phyloP scores from a whole-genome alignment of 2,888 invertebrate species.

The Cylloceria caligata region DNA sequence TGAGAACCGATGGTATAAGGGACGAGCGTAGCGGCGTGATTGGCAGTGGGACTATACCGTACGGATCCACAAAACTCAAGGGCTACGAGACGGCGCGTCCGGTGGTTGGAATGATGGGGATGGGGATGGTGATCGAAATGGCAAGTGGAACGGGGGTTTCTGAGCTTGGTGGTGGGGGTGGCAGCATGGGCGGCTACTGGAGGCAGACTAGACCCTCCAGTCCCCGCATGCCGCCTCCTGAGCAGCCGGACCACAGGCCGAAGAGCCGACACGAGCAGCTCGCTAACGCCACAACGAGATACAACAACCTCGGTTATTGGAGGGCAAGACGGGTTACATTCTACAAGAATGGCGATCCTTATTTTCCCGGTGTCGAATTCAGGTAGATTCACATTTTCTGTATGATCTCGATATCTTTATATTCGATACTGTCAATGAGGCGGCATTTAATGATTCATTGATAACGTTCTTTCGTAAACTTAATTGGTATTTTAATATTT shows the following conservation, averaged over 20 bases:
- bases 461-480: too few species aligned
- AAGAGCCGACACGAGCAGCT: constrained; percentile 87
- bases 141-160: constrained; percentile 62
- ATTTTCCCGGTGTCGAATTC: constrained; percentile 95
- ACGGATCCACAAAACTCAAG: too few species aligned
- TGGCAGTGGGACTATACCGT: too few species aligned
- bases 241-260: constrained; percentile 86
- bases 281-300: constrained; percentile 84
- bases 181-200: constrained; percentile 85
- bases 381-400: constrained; percentile 81
- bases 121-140: constrained; percentile 72
- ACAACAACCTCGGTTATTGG: constrained; percentile 94
- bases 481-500: too few species aligned
- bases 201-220: constrained; percentile 85
- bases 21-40: too few species aligned
- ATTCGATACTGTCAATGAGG: too few species aligned
- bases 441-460: too few species aligned
- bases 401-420: too few species aligned
- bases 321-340: constrained; percentile 94
- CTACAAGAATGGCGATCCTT: constrained; percentile 97
- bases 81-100: constrained; percentile 76
- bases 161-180: constrained; percentile 78
- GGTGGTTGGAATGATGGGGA: constrained; percentile 57
- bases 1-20: constrained; percentile 71
- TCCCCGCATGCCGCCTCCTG: constrained; percentile 86